A percentile compares a stretch with the other conserved stretches of the same genome.
These are phyloP conservation scores for Brenthis ino DNA, from an alignment of 2,888 invertebrate genomes.

Conservation along the genomic window DNA sequence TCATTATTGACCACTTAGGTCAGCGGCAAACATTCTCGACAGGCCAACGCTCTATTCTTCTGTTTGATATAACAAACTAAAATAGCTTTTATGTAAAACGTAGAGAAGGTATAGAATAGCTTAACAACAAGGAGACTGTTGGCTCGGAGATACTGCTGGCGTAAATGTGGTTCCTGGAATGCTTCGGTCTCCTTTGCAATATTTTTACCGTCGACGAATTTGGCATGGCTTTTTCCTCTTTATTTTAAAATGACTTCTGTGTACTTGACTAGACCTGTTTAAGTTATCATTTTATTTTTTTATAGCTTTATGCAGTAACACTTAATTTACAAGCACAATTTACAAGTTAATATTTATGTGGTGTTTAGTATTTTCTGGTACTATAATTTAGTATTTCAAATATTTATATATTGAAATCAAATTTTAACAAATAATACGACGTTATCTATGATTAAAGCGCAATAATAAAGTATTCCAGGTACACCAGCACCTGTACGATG, in stretches of 20 bases:
- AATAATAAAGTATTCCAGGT: conserved; percentile 21
- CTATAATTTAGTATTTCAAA: neutral
- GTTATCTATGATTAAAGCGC: conserved; percentile 20
- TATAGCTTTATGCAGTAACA: neutral
- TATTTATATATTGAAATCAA: conserved; percentile 1
- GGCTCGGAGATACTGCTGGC: conserved; percentile 57
- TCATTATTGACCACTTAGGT: conserved; percentile 80
- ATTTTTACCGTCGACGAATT: conserved; percentile 67
- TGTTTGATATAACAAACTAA: conserved; percentile 47
- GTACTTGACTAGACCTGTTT: conserved; percentile 20
- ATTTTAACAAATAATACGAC: neutral
- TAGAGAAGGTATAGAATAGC: conserved; percentile 53
- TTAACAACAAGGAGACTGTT: conserved; percentile 45
- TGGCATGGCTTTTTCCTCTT: conserved; percentile 56
- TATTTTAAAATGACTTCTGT: conserved; percentile 29
- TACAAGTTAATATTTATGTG: too few species aligned
- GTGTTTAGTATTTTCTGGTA: too few species aligned
- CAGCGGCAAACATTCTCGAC: conserved; percentile 77
- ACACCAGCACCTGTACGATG: conserved; percentile 27
- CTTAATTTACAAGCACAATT: neutral
- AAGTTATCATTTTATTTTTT: conserved; percentile 9
- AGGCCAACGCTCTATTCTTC: conserved; percentile 73
- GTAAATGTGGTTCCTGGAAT: conserved; percentile 78
- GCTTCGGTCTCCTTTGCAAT: conserved; percentile 76
- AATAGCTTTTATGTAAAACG: conserved; percentile 48